These are phyloP conservation scores for Spodoptera exigua DNA, from an alignment of 2,888 invertebrate species.

Conservation along the genomic window DNA sequence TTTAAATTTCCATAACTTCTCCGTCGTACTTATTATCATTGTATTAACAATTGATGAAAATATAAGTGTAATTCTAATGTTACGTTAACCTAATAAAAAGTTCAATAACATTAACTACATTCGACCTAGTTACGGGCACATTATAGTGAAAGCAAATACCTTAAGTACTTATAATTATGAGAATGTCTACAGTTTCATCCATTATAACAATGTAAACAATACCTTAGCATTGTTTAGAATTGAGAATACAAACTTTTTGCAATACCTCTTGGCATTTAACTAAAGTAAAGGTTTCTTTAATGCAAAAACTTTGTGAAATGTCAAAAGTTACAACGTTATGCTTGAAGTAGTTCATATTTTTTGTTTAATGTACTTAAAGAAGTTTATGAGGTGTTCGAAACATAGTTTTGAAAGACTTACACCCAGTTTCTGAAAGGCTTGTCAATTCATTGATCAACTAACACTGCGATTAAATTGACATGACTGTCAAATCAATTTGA, in stretches of 20 bases:
- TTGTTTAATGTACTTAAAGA: slow-evolving; percentile 2
- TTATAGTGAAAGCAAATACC: slow-evolving; percentile 6
- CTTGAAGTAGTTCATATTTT: slow-evolving; percentile 15
- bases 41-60: too few species aligned
- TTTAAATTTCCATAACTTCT: too few species aligned
- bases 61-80: too few species aligned
- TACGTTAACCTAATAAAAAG: too few species aligned
- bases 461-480: too few species aligned
- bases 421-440: background rate
- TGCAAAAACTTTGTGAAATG: slow-evolving; percentile 43
- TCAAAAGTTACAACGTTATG: slow-evolving; percentile 22
- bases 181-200: slow-evolving; percentile 26
- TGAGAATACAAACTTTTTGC: slow-evolving; percentile 41
- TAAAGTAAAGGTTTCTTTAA: slow-evolving; percentile 41
- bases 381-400: slow-evolving; percentile 12
- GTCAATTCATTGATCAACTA: too few species aligned
- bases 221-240: slow-evolving; percentile 45
- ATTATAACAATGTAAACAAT: slow-evolving; percentile 33
- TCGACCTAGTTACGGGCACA: too few species aligned
- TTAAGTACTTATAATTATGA: slow-evolving; percentile 33
- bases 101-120: too few species aligned
- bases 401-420: background rate
- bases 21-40: too few species aligned
- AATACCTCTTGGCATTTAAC: slow-evolving; percentile 39
- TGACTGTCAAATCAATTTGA: too few species aligned